phyloP scores from a whole-genome alignment of 2,888 invertebrate species.

The Pyrrhia umbra region DNA sequence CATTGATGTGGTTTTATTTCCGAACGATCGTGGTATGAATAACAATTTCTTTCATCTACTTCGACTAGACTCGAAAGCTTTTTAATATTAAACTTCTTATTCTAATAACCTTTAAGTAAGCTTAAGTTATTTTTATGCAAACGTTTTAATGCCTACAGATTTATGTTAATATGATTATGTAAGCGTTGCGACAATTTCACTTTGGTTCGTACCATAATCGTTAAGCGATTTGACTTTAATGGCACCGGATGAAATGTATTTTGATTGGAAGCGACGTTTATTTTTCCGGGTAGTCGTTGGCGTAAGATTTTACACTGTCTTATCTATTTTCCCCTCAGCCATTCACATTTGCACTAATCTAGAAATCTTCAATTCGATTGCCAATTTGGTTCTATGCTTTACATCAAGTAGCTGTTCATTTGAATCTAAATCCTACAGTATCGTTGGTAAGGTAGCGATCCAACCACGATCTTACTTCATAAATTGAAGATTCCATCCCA shows the following conservation, averaged over 20 bases:
- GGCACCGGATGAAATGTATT: conserved; percentile 28
- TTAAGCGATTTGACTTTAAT: conserved; percentile 37
- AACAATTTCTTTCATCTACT: conserved; percentile 35
- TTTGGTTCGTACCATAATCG: conserved; percentile 25
- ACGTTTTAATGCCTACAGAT: conserved; percentile 33
- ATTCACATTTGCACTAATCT: conserved; percentile 10
- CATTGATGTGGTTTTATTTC: conserved; percentile 49
- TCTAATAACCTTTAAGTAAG: conserved; percentile 22
- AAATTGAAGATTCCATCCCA: conserved; percentile 16
- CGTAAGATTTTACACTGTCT: conserved; percentile 23
- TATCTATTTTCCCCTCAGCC: conserved; percentile 4
- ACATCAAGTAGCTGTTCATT: background rate
- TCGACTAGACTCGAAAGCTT: conserved; percentile 13
- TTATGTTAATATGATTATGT: conserved; percentile 42
- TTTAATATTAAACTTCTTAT: conserved; percentile 31
- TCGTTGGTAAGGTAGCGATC: background rate
- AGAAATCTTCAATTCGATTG: background rate
- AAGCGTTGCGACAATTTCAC: conserved; percentile 36
- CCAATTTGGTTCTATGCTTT: background rate
- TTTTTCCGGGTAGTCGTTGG: conserved; percentile 21
- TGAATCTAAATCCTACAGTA: conserved; percentile 1
- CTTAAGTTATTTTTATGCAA: conserved; percentile 37
- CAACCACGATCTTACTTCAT: background rate
- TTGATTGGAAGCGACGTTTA: conserved; percentile 26
- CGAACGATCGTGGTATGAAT: conserved; percentile 39